phyloP scores from a whole-genome alignment of 2,888 invertebrate species.

The Tridacna crocea region DNA sequence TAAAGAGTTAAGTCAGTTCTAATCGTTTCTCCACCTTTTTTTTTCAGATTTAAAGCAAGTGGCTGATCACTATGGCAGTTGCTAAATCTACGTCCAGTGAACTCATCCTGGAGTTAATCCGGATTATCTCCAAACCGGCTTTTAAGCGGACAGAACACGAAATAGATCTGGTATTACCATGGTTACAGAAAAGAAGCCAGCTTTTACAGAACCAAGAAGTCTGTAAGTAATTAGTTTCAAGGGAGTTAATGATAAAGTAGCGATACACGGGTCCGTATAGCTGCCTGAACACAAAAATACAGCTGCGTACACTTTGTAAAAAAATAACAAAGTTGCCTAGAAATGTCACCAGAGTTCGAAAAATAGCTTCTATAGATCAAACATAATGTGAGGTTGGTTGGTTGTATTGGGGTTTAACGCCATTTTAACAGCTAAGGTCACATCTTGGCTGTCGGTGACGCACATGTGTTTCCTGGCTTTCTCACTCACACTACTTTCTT shows the following conservation, averaged over 20 bases:
- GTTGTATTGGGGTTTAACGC: too few species aligned
- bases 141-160: conserved; percentile 64
- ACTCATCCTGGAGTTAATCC: conserved; percentile 64
- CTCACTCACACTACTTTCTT: too few species aligned
- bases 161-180: conserved; percentile 73
- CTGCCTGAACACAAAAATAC: neutral
- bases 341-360: neutral
- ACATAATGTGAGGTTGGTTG: too few species aligned
- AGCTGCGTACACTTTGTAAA: too few species aligned
- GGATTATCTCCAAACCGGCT: conserved; percentile 71
- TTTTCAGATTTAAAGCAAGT: too few species aligned
- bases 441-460: too few species aligned
- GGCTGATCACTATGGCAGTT: neutral
- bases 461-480: too few species aligned
- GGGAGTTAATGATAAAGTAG: too few species aligned
- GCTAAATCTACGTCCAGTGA: conserved; percentile 48
- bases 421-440: too few species aligned
- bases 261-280: neutral
- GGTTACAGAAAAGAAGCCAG: conserved; percentile 74
- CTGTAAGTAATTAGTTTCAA: conserved; percentile 57
- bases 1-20: neutral
- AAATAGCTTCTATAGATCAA: neutral
- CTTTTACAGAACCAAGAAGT: conserved; percentile 68
- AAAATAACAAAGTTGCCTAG: neutral
- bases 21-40: neutral